phyloP scores from a whole-genome alignment of 1,140 invertebrate species.

The Coenobita brevimanus region DNA sequence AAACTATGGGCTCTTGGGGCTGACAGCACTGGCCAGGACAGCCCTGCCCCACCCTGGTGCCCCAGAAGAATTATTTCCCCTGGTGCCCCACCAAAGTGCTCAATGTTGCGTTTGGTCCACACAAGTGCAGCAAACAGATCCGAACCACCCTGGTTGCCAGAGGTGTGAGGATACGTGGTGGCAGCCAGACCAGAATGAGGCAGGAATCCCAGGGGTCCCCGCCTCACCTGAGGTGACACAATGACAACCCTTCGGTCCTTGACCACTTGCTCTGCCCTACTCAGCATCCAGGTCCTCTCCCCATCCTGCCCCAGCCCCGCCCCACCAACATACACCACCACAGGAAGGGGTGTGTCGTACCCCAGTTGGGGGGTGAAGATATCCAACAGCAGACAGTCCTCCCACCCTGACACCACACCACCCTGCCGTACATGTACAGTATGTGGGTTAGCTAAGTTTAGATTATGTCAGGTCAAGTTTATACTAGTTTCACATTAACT shows the following conservation, averaged over 20 bases:
- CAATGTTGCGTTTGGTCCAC: conserved; percentile 86
- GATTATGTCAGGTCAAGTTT: too few relatives aligned
- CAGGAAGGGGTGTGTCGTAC: conserved; percentile 83
- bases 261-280: conserved; percentile 78
- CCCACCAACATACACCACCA: conserved; percentile 87
- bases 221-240: conserved; percentile 84
- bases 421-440: conserved; percentile 8
- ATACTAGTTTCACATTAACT: too few relatives aligned
- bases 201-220: conserved; percentile 86
- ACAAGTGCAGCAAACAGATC: conserved; percentile 85
- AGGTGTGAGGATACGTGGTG: conserved; percentile 81
- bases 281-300: conserved; percentile 37
- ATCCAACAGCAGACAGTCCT: conserved; percentile 88
- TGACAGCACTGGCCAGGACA: conserved; percentile 82
- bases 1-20: conserved; percentile 74
- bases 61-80: conserved; percentile 84
- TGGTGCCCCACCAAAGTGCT: conserved; percentile 87
- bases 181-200: conserved; percentile 81
- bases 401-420: conserved; percentile 76
- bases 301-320: conserved; percentile 82
- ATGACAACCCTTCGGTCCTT: conserved; percentile 86
- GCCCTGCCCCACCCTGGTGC: conserved; percentile 84
- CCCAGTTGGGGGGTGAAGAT: conserved; percentile 74
- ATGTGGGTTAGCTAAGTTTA: too few relatives aligned
- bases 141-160: conserved; percentile 90